Base-by-base conservation (phyloP, 92 coral and sea anemone genomes). In the Epizoanthus ramosus region DNA sequence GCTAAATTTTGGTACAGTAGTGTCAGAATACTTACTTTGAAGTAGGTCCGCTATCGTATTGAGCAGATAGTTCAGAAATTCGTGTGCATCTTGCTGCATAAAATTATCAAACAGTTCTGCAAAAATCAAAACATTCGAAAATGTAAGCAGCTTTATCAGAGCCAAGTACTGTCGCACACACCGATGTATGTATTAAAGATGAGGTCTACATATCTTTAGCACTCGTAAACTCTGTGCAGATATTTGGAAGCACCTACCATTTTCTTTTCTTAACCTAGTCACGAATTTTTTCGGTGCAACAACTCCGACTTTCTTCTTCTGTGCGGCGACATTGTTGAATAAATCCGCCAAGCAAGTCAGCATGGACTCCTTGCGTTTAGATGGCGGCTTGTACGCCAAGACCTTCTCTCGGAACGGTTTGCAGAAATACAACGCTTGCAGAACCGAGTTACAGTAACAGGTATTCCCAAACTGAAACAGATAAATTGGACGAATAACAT, bases 11-110 rank as follows among this genome's bases (percentile, higher is more conserved):
- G 2, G 54, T 47, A n/a, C 7, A n/a, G 12, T 33, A 15, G 3
- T 25, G 14, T 28, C 31, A 28, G 31, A 17, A 8, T 67, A 54
- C 67, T 35, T 90, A 95, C 98, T 95, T 90, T 90, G 94, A 57
- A 95, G 80, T 58, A 95, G 92, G 79, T 95, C 98, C 28, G 97
- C 98, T 80, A 95, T 92, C 33, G 98, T 95, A 80, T 95, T 95
- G 41, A 95, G 87, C 16, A 95, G 85, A 79, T 95, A 95, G 71
- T 95, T 95, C 25, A 95, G 74, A 79, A 95, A 95, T 64, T 95
- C 98, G 87, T 95, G 98, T 33, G 98, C 98, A 95, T 95, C 98
- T 79, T 95, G 98, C 67, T 95, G 98, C 98, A 95, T 95, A 79
- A 93, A 95, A 90, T 95, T 95, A 75, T 95, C 98, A 92, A 95